Percentiles rank a stretch among this genome's conserved stretches.
These are phyloP conservation scores for Anableps anableps DNA, from an alignment of 2,797 vertebrate genomes.

Conservation along the genomic window DNA sequence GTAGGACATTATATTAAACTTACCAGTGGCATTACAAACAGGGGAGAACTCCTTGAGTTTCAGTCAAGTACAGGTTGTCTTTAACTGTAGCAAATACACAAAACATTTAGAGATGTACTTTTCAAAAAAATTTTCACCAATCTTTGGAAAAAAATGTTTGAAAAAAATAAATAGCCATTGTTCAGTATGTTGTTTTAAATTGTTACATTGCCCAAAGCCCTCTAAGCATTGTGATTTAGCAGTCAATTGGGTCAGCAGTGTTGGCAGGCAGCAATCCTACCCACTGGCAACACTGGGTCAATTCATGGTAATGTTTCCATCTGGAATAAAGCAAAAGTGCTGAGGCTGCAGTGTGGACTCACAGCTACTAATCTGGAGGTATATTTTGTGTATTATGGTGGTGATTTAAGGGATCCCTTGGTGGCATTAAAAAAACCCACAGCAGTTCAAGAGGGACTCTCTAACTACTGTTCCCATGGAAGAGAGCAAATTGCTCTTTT, in stretches of 20 bases:
- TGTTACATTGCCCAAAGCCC: neutral
- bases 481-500: neutral
- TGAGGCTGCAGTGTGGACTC: slow-evolving; percentile 34
- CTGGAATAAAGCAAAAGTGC: slow-evolving; percentile 40
- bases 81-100: slow-evolving; percentile 9
- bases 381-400: slow-evolving; percentile 25
- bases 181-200: neutral
- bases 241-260: slow-evolving; percentile 19
- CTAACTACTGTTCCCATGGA: neutral
- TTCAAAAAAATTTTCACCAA: neutral
- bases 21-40: slow-evolving; percentile 36
- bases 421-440: slow-evolving; percentile 1
- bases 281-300: slow-evolving; percentile 22
- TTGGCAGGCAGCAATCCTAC: slow-evolving; percentile 4
- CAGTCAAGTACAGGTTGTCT: slow-evolving; percentile 21
- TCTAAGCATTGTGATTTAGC: slow-evolving; percentile 8
- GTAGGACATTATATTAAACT: slow-evolving; percentile 30
- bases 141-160: neutral
- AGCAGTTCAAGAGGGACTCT: neutral
- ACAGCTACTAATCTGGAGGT: slow-evolving; percentile 31
- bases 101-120: slow-evolving; percentile 6
- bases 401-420: slow-evolving; percentile 19
- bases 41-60: slow-evolving; percentile 22
- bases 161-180: neutral
- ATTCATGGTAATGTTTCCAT: slow-evolving; percentile 32